Evolutionary conservation across 92 coral and sea anemone species (phyloP), one percentile per base, ranked within the genome.

Genomic region (Actinernus sp.): DNA sequence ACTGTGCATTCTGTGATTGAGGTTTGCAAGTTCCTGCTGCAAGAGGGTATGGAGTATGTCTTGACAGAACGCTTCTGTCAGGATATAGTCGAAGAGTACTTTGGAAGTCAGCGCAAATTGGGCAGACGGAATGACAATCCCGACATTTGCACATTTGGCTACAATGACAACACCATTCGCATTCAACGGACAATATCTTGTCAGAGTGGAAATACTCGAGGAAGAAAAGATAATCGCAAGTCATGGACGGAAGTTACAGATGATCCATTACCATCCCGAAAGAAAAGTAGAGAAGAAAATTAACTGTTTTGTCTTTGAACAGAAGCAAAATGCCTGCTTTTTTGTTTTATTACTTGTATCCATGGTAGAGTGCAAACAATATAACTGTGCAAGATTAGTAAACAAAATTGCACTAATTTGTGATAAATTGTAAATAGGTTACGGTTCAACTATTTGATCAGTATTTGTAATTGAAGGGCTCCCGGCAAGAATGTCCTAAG

Each of bases 11-110:
- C 81, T 13, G 65, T 33, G 16, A 67, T 76, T 32, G 84, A 68
- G n/a, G 75, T 53, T 0, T 32, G 61, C 6, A 76, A 68, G 41
- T 83, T 83, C 73, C 73, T 83, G 21, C 73, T 83, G 1, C 45
- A 45, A 25, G 74, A 83, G 44, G 90, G 90, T 10, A 38, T 59
- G 58, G 84, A 83, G 49, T 83, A 45, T 75, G 90, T 83, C 3
- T 34, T 76, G 43, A 65, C 80, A 3, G 90, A 83, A 40, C 62
- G 79, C 14, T 83, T 74, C 47, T 74, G 89, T 40, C 83, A 83
- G 26, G 79, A 83, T 33, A 18, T 56, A 5, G 17, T 68, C 19
- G 85, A 84, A 17, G 90, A 76, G 34, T 83, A 83, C 40, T 83
- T 83, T 49, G 84, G 74, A 31, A 55, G 43, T 43, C 84, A 83